Evolutionary conservation across 2,113 vertebrate genomes (phyloP).

Genomic region (Nothoprocta perdicaria): DNA sequence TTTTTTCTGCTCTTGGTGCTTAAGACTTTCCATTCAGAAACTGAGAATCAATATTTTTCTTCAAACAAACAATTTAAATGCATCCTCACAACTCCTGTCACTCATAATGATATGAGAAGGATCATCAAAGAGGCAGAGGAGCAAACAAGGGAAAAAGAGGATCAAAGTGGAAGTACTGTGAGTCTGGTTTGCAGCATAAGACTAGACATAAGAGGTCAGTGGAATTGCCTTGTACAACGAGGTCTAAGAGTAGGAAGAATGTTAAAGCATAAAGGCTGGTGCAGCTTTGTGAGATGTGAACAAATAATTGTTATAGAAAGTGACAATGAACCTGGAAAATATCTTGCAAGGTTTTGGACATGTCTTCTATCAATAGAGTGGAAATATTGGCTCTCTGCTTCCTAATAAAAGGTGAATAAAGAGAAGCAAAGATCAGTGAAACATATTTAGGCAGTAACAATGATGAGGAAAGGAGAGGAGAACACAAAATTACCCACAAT

Average conservation of each 20-base stretch:
- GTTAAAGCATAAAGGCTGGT: neutral
- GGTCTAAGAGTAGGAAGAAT: neutral
- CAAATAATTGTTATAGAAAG: neutral
- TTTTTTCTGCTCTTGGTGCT: neutral
- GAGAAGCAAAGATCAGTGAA: neutral
- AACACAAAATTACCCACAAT: neutral
- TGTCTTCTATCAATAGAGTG: neutral
- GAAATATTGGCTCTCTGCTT: neutral
- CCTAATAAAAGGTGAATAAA: neutral
- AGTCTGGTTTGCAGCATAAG: neutral
- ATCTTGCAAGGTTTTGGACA: neutral
- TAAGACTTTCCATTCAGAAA: neutral
- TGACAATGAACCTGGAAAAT: neutral
- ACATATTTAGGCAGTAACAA: neutral
- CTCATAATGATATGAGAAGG: neutral
- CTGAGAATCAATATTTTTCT: neutral
- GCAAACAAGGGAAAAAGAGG: neutral
- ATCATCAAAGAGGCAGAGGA: neutral
- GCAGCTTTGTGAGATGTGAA: neutral
- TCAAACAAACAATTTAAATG: neutral
- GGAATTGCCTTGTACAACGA: neutral
- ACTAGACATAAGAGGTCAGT: neutral
- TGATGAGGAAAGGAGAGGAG: neutral
- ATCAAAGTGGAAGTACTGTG: neutral
- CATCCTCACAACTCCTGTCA: neutral